A percentile compares a stretch with the other conserved stretches of the same genome.
Evolutionary conservation across 2,797 vertebrate genomes (phyloP).

Genomic region (Gallinago nigripennis): DNA sequence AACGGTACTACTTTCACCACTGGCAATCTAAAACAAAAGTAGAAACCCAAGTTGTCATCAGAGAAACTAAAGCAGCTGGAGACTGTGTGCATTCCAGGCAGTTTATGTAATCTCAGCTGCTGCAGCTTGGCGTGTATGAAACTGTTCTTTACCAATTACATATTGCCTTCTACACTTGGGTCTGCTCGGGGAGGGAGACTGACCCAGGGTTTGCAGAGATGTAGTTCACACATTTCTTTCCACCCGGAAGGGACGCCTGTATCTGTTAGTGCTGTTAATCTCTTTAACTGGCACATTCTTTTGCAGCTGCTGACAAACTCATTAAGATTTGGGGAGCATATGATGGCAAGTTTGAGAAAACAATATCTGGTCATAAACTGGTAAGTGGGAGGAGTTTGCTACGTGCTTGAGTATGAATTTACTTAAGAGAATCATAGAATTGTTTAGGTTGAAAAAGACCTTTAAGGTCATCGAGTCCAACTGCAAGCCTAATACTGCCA

Average conservation of each 20-base stretch:
- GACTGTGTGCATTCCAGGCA: conserved; percentile 55
- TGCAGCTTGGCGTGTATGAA: background rate
- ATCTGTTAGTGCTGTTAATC: background rate
- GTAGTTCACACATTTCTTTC: background rate
- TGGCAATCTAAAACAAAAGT: conserved; percentile 18
- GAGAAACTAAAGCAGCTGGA: conserved; percentile 11
- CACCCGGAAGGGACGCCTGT: background rate
- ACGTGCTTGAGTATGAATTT: background rate
- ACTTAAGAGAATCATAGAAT: background rate
- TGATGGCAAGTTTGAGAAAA: conserved; percentile 98
- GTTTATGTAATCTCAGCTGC: conserved; percentile 55
- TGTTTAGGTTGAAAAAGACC: background rate
- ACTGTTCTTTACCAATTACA: background rate
- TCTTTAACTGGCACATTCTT: background rate
- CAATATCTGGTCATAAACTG: conserved; percentile 96
- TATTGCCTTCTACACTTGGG: background rate
- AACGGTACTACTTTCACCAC: background rate
- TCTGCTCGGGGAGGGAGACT: background rate
- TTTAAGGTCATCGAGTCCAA: background rate
- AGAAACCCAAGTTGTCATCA: conserved; percentile 18
- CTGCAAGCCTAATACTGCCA: background rate
- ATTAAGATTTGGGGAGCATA: conserved; percentile 99
- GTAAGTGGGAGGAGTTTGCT: conserved; percentile 78
- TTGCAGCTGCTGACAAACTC: conserved; percentile 95
- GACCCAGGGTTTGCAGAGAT: background rate